Evolutionary conservation across 2,888 invertebrate species (phyloP), one percentile per base, ranked within the genome.

Genomic region (Nephrotoma flavescens): DNA sequence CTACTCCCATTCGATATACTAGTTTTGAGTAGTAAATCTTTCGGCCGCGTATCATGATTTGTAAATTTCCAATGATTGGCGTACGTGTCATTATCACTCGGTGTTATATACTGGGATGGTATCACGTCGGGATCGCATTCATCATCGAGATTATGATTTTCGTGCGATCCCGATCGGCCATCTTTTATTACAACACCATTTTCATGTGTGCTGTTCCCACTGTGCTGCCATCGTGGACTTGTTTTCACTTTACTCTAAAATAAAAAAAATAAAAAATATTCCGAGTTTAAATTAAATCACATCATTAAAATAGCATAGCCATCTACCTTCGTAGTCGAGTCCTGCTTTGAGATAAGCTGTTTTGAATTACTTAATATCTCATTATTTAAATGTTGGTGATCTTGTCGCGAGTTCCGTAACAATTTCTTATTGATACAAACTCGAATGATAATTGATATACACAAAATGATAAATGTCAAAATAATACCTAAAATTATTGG

Each of bases 91-190:
- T 71, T 71, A 3, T 71, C 71, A 31, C 11, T 71, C 11, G 71
- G 71, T 9, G 71, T 71, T 31, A 71, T 94, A 89, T 93, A 94
- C 92, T 94, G 94, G 87, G 94, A 94, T 86, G 94, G 94, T 89
- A 94, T 94, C 87, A 94, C 93, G 90, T 94, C 94, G 6, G 94
- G 94, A 90, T 94, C 94, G 85, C 85, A 85, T 83, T 87, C 88
- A 47, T 85, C 87, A 71, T 88, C 88, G 87, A 88, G 86, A 42
- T 84, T 84, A 71, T 71, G 71, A 71, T 71, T 71, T 71, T 71
- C 71, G 71, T 71, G 71, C 11, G 71, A 71, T 31, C 19, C 31
- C 11, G 71, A 71, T 84, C 42, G 41, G 0, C 42, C 42, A 42
- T 84, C 84, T 31, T 71, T 71, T 71, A 71, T 31, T 31, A 31